Percentiles rank a stretch among this genome's conserved stretches.
phyloP scores from a whole-genome alignment of 2,113 vertebrate species.

The Phrynosoma blainvillii region DNA sequence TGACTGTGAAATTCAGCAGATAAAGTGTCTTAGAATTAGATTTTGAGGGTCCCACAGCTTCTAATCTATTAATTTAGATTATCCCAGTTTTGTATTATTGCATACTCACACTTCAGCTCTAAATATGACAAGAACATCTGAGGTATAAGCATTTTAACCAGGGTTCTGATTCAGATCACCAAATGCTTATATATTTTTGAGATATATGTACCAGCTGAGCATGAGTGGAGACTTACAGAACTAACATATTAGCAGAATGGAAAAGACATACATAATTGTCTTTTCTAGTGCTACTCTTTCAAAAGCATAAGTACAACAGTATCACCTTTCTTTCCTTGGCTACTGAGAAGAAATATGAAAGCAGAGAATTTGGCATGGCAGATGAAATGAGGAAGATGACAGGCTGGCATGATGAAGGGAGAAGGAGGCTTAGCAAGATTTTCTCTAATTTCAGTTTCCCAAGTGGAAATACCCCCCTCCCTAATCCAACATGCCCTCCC shows the following conservation, averaged over 20 bases:
- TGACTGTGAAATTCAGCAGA: background rate
- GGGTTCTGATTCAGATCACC: background rate
- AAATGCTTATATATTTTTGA: background rate
- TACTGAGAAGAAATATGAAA: too few relatives aligned
- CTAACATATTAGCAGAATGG: background rate
- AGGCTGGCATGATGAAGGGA: too few relatives aligned
- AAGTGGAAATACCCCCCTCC: too few relatives aligned
- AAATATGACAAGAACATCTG: background rate
- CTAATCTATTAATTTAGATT: background rate
- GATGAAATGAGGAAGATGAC: too few relatives aligned
- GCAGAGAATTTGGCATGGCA: too few relatives aligned
- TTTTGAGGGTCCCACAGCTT: background rate
- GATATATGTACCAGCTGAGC: background rate
- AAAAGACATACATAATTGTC: too few relatives aligned
- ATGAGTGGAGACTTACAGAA: background rate
- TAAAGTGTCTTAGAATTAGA: background rate
- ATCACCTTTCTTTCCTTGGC: too few relatives aligned
- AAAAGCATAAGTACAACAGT: too few relatives aligned
- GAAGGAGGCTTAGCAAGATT: too few relatives aligned
- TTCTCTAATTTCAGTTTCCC: too few relatives aligned
- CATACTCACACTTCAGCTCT: background rate
- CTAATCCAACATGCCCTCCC: too few relatives aligned
- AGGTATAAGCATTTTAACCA: background rate
- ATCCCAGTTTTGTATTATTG: background rate
- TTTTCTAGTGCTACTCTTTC: too few relatives aligned